Evolutionary conservation across 2,113 vertebrate species (phyloP).

Genomic region (Abramis brama): DNA sequence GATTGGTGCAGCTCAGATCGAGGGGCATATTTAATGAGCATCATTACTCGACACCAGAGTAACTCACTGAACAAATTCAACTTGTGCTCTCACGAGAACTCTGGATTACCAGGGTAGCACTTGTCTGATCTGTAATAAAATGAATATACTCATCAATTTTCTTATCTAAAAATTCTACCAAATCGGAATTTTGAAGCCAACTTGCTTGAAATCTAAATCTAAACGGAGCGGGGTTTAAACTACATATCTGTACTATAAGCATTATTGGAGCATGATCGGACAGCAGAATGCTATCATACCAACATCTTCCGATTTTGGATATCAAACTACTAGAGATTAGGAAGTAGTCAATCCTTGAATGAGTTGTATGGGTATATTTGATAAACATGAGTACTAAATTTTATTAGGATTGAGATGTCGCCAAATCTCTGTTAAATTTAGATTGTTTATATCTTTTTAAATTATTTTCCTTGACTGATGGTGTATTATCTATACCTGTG

Average conservation of each 20-base stretch:
- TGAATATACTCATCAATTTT: neutral
- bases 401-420: neutral
- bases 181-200: neutral
- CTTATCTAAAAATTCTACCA: neutral
- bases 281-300: neutral
- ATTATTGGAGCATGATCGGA: neutral
- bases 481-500: neutral
- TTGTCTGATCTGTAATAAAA: neutral
- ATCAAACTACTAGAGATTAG: neutral
- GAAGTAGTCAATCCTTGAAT: neutral
- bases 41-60: too few relatives aligned
- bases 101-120: neutral
- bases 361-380: neutral
- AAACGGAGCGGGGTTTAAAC: neutral
- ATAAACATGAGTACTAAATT: neutral
- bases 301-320: neutral
- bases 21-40: too few relatives aligned
- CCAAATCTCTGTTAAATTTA: neutral
- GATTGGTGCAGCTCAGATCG: too few relatives aligned
- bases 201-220: neutral
- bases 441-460: neutral
- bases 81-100: too few relatives aligned
- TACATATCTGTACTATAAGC: neutral
- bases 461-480: neutral
- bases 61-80: too few relatives aligned